Conservation (phyloP, 2,888 invertebrate species). For the Tolmerus cingulatus region DNA sequence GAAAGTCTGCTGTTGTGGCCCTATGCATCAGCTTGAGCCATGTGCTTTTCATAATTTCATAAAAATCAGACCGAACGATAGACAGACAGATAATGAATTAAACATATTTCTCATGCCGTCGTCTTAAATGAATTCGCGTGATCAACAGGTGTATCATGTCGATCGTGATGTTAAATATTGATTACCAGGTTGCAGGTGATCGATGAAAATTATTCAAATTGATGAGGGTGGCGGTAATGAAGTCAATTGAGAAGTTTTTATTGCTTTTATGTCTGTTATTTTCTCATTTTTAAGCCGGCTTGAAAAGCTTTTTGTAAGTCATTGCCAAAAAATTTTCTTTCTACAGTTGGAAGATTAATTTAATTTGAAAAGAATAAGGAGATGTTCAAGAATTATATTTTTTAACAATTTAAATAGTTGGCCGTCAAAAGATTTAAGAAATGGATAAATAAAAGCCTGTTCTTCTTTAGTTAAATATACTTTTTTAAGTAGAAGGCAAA, state of each 20-base stretch:
- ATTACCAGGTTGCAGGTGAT: not conserved
- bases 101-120: not conserved
- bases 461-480: not conserved
- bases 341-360: not conserved
- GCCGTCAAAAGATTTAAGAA: not conserved
- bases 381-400: not conserved
- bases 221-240: not conserved
- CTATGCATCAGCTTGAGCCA: not conserved
- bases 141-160: not conserved
- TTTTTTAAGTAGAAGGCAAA: not conserved
- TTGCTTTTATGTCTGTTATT: not conserved
- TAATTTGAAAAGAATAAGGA: not conserved
- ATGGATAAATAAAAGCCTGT: not conserved
- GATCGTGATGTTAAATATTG: not conserved
- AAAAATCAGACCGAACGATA: not conserved
- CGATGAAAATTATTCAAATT: not conserved
- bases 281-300: not conserved
- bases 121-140: not conserved
- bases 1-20: not conserved
- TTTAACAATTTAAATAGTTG: not conserved
- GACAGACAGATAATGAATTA: not conserved
- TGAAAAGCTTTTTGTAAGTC: not conserved
- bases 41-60: not conserved
- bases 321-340: not conserved
- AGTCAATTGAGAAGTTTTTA: not conserved